These are phyloP conservation scores for Apodemia duryi DNA, from an alignment of 2,888 invertebrate species.

Conservation along the genomic window DNA sequence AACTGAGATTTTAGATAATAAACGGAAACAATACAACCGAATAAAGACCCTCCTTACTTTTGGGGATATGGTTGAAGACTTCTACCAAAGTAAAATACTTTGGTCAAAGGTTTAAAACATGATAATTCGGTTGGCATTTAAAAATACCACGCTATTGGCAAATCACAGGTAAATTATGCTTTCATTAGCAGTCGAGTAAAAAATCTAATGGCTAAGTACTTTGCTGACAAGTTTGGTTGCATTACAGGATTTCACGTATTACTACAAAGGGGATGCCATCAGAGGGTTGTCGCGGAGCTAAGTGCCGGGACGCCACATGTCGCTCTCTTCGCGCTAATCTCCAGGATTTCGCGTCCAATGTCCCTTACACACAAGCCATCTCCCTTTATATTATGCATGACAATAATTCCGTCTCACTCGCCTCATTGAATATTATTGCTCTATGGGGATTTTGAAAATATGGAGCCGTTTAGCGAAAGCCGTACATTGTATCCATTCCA, in stretches of 20 bases:
- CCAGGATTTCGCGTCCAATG: conserved; percentile 74
- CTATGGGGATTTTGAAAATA: conserved; percentile 79
- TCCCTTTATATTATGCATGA: conserved; percentile 40
- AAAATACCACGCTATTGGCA: too few species aligned
- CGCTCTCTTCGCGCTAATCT: conserved; percentile 77
- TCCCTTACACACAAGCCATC: conserved; percentile 55
- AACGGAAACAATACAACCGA: too few species aligned
- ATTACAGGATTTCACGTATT: conserved; percentile 37
- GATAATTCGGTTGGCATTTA: too few species aligned
- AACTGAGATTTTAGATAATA: too few species aligned
- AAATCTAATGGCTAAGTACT: conserved; percentile 17
- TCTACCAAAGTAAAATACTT: too few species aligned
- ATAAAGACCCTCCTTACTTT: too few species aligned
- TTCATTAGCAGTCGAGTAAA: neutral
- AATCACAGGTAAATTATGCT: neutral
- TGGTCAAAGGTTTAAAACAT: too few species aligned
- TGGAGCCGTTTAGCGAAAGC: conserved; percentile 78
- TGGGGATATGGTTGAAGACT: too few species aligned
- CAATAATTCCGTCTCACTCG: conserved; percentile 61
- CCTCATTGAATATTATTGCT: conserved; percentile 79
- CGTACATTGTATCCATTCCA: conserved; percentile 70
- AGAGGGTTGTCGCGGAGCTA: conserved; percentile 56
- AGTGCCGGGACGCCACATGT: conserved; percentile 77
- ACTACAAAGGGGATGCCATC: conserved; percentile 35
- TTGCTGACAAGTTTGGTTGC: conserved; percentile 31